Evolutionary conservation across 2,888 invertebrate genomes (phyloP).

Genomic region (Cephus sareptanus): DNA sequence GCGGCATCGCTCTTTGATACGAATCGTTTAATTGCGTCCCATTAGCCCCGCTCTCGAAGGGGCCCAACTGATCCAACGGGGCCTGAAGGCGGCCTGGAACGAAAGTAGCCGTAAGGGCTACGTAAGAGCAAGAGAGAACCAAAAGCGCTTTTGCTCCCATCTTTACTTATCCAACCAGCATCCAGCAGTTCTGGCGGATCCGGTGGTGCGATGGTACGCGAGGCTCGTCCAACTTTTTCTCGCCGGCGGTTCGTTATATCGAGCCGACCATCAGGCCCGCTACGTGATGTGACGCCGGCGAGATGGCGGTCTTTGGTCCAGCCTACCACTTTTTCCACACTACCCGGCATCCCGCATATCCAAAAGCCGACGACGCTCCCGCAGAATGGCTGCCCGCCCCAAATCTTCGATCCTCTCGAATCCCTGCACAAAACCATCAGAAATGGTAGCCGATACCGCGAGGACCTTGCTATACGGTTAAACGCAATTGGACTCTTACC

Average conservation of each 20-base stretch:
- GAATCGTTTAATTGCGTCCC: conserved; percentile 66
- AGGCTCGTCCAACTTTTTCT: conserved; percentile 63
- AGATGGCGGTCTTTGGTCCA: conserved; percentile 43
- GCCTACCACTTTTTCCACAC: conserved; percentile 54
- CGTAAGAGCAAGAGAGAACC: background rate
- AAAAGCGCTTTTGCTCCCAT: conserved; percentile 28
- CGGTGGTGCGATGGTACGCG: conserved; percentile 43
- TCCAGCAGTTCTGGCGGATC: conserved; percentile 22
- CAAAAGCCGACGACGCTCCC: conserved; percentile 35
- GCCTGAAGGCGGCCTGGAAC: conserved; percentile 45
- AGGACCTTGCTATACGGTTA: background rate
- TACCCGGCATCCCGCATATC: conserved; percentile 38
- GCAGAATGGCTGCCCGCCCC: background rate
- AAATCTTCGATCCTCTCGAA: background rate
- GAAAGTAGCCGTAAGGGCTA: conserved; percentile 31
- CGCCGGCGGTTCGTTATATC: conserved; percentile 55
- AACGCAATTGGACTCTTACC: background rate
- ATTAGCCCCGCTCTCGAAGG: conserved; percentile 55
- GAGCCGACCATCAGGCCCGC: conserved; percentile 38
- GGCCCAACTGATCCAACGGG: conserved; percentile 12
- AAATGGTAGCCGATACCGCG: background rate
- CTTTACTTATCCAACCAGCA: conserved; percentile 34
- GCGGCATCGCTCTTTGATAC: conserved; percentile 65
- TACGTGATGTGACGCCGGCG: conserved; percentile 47
- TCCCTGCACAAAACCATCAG: background rate